Percentiles rank a stretch among this genome's conserved stretches.
These are phyloP conservation scores for Acrocephalus kingi DNA, from an alignment of 2,113 vertebrate genomes.

Conservation along the genomic window DNA sequence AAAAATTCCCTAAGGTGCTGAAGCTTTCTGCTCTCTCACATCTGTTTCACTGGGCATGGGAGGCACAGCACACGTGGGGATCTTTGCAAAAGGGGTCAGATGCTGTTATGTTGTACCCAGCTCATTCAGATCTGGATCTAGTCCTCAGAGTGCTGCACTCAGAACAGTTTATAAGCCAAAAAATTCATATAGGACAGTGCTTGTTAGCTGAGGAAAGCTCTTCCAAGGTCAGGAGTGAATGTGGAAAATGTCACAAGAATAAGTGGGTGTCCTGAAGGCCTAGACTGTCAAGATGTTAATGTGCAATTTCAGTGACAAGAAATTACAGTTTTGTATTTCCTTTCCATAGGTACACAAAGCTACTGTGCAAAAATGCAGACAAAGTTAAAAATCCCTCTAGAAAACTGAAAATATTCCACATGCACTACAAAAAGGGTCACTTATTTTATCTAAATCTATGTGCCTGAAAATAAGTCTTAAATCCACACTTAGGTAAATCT, in stretches of 20 bases:
- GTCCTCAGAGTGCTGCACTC: neutral
- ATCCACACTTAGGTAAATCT: neutral
- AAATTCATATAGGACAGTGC: neutral
- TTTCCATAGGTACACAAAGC: neutral
- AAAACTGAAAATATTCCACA: neutral
- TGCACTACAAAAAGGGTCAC: neutral
- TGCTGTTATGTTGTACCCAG: neutral
- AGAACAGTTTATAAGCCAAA: neutral
- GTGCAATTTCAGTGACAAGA: neutral
- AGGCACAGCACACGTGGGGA: rapidly evolving
- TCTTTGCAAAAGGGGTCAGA: neutral
- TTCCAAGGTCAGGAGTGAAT: neutral
- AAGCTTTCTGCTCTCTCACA: neutral
- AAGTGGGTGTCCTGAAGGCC: neutral
- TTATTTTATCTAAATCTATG: neutral
- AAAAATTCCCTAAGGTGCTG: neutral
- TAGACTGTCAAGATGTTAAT: neutral
- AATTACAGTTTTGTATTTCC: neutral
- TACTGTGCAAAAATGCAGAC: neutral
- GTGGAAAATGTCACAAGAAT: neutral
- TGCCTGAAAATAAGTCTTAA: neutral
- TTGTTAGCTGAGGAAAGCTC: neutral
- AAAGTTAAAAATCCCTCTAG: neutral
- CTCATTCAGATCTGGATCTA: neutral
- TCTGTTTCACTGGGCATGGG: rapidly evolving